Evolutionary conservation across 2,888 invertebrate species (phyloP), one percentile per base, ranked within the genome.

Genomic region (Leptinotarsa rubiginosa): DNA sequence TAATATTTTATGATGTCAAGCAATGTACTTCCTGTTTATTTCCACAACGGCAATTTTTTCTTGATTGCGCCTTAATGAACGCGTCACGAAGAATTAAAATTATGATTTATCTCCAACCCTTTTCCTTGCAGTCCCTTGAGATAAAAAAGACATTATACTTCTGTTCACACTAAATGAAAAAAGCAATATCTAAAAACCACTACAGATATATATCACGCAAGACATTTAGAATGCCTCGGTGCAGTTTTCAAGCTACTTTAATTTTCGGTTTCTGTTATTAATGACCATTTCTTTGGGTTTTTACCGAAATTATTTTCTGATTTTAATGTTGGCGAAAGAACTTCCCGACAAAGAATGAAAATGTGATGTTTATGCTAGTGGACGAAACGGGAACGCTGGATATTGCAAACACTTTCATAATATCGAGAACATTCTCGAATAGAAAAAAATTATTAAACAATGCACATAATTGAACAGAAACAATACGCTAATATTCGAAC

Each of bases 141-240:
- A 86, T 86, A 86, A 86, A 87, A 86, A 86, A 85, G 85, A 85
- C 86, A 86, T 86, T 86, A 87, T 84, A 85, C 83, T 83, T 83
- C 83, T 84, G 84, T 80, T 81, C 77, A 72, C 75, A 77, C 78
- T 81, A 81, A 83, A 82, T 81, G 84, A 85, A 86, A 85, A 86
- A 85, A 84, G 84, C 84, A 85, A 85, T 85, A 85, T 85, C 82
- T 79, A 81, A 81, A 81, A 84, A 84, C 82, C 84, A 80, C 82
- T 75, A 80, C 75, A 79, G 79, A 79, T 79, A 82, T 85, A 84
- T 84, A 85, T 85, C 85, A 85, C 79, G 76, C 78, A 77, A 75
- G 79, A 79, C 81, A 78, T 82, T 83, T 82, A 81, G 81, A 83
- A 84, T 82, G 81, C 82, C 82, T 75, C 77, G 75, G 75, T 75